Evolutionary conservation across 2,888 invertebrate genomes (phyloP).

Genomic region (Orthonevra nobilis): DNA sequence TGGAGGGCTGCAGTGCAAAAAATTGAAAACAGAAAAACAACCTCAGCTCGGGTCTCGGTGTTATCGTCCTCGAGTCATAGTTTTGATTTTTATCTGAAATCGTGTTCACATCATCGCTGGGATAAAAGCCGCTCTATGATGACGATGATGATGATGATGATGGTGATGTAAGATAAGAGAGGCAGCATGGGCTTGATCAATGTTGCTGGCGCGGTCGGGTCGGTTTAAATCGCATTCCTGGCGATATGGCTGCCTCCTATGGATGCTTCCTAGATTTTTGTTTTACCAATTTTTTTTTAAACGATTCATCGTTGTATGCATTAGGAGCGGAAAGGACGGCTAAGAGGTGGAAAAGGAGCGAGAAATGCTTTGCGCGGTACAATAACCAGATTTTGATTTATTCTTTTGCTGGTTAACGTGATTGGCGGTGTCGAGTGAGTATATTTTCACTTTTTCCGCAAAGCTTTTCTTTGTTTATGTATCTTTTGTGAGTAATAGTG

Average conservation of each 20-base stretch:
- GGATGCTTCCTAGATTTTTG: constrained; percentile 66
- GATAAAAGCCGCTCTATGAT: constrained; percentile 63
- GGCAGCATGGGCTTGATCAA: constrained; percentile 44
- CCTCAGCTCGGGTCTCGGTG: constrained; percentile 4
- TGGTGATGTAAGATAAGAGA: constrained; percentile 68
- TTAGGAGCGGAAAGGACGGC: constrained; percentile 22
- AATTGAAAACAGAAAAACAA: not conserved
- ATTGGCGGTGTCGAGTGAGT: constrained; percentile 69
- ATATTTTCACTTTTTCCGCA: constrained; percentile 65
- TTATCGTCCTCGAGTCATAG: constrained; percentile 66
- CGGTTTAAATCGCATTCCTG: constrained; percentile 58
- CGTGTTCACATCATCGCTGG: constrained; percentile 70
- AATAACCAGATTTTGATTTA: constrained; percentile 68
- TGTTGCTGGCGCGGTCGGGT: constrained; percentile 19
- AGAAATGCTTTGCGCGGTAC: constrained; percentile 2
- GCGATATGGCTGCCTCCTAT: constrained; percentile 25
- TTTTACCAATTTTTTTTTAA: constrained; percentile 13
- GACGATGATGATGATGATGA: constrained; percentile 70
- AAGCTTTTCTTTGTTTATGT: constrained; percentile 65
- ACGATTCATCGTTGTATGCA: not conserved
- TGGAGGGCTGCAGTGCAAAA: constrained; percentile 19
- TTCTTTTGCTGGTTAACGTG: constrained; percentile 63
- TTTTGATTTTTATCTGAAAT: constrained; percentile 67
- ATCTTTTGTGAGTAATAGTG: constrained; percentile 65
- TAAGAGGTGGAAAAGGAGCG: not conserved